Base-by-base conservation (phyloP, 2,888 invertebrate species). In the Idaea aversata region DNA sequence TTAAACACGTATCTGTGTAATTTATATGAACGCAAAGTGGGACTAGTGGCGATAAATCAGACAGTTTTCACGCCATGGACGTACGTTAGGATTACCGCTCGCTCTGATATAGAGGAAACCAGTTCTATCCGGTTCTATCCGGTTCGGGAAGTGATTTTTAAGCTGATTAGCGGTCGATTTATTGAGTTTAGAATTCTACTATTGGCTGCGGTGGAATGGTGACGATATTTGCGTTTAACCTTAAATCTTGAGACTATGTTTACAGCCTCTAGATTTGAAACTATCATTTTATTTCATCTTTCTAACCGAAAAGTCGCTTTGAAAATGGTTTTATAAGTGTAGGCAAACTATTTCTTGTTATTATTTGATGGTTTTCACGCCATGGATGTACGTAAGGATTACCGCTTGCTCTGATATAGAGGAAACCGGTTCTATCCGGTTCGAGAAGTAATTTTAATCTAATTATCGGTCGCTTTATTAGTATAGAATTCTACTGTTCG, bases 341-440 rank as follows among this genome's bases (percentile, higher is more conserved):
- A 25, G 25, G 25, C 1, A 25, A 25, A 25, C 25, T 2, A 3
- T 25, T 25, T 25, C 25, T 25, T 25, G 25, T 2, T 25, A 25
- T 25, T 25, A 25, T 25, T 25, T 25, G 67, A 61, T 64, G 70
- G 63, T 70, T 67, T 72, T 67, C 65, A 65, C 67, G 60, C 65
- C 67, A 68, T 63, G 62, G 65, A 61, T 67, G 68, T 68, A 67
- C 68, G 65, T 71, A 68, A 38, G 65, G 67, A 71, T 71, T 71
- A 63, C 69, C 61, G 63, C 16, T 64, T 65, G 65, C 65, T 66
- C 63, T 63, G 67, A 66, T 67, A 34, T 10, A 7, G 60, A 60
- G 65, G 59, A 59, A 65, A 59, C 61, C 35, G 63, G 66, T 47
- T 65, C 58, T 38, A 65, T 63, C 69, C 66, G 58, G 66, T 63